These are phyloP conservation scores for Theristicus caerulescens DNA, from an alignment of 2,113 vertebrate genomes.

Conservation along the genomic window DNA sequence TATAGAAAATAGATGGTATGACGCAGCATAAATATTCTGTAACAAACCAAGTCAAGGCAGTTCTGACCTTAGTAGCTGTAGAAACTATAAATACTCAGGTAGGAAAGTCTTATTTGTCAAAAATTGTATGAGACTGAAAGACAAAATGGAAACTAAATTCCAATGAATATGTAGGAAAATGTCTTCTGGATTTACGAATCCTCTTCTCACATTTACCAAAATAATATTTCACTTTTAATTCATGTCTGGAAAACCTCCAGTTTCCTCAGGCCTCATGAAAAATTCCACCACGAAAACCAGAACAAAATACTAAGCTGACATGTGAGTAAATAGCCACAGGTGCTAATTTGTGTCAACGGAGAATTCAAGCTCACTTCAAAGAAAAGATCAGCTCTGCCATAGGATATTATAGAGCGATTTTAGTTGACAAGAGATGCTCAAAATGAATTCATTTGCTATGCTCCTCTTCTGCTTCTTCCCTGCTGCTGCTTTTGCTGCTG, in stretches of 20 bases:
- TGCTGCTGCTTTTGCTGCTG: background rate
- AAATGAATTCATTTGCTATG: background rate
- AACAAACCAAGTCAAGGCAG: background rate
- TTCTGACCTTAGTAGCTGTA: background rate
- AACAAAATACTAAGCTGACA: constrained; percentile 18
- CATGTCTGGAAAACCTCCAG: constrained; percentile 1
- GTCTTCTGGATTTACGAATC: background rate
- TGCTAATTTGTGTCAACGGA: background rate
- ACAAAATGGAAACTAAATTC: background rate
- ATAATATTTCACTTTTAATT: background rate
- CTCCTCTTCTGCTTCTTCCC: background rate
- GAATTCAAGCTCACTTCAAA: constrained; percentile 31
- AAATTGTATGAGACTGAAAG: background rate
- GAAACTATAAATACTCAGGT: background rate
- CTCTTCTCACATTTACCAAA: constrained; percentile 1
- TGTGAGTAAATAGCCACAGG: constrained; percentile 34
- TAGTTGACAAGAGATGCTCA: background rate
- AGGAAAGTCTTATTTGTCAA: background rate
- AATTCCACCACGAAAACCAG: background rate
- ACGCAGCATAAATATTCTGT: background rate
- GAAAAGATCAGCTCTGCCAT: background rate
- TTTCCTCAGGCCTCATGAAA: constrained; percentile 11
- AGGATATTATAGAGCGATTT: background rate
- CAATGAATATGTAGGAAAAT: background rate
- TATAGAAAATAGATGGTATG: background rate